These are phyloP conservation scores for Orientallactaga bullata DNA, from an alignment of 2,113 vertebrate genomes.

Conservation along the genomic window DNA sequence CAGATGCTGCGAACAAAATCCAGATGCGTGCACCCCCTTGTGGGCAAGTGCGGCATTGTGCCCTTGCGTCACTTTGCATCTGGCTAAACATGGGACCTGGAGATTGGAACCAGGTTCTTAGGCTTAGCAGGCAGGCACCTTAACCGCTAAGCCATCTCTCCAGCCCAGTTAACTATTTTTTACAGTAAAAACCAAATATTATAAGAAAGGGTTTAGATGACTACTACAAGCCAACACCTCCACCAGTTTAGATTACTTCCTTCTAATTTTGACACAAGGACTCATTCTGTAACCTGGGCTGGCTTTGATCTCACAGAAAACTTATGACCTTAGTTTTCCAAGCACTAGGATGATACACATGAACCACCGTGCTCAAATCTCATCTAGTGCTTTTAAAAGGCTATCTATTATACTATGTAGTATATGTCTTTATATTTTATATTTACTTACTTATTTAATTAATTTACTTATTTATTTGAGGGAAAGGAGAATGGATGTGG, in stretches of 20 bases:
- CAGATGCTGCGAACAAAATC: too few relatives aligned
- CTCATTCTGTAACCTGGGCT: background rate
- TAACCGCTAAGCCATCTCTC: too few relatives aligned
- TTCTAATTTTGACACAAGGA: background rate
- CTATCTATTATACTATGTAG: background rate
- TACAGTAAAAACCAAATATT: background rate
- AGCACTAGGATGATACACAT: background rate
- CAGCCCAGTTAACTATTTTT: too few relatives aligned
- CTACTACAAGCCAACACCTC: background rate
- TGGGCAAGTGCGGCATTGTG: too few relatives aligned
- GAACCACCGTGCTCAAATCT: background rate
- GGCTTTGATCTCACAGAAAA: background rate
- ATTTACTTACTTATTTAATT: background rate
- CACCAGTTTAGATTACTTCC: slow-evolving; percentile 26
- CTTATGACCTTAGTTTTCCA: background rate
- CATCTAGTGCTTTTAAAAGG: background rate
- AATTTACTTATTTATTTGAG: background rate
- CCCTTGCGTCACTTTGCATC: too few relatives aligned
- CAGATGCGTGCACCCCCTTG: too few relatives aligned
- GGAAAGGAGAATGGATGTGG: too few relatives aligned
- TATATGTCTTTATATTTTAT: background rate
- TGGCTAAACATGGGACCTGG: too few relatives aligned
- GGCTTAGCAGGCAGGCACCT: too few relatives aligned
- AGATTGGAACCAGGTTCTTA: too few relatives aligned
- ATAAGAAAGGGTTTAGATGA: slow-evolving; percentile 21